These are phyloP conservation scores for Zosterops pallidus DNA, from an alignment of 2,113 vertebrate species.

Conservation along the genomic window DNA sequence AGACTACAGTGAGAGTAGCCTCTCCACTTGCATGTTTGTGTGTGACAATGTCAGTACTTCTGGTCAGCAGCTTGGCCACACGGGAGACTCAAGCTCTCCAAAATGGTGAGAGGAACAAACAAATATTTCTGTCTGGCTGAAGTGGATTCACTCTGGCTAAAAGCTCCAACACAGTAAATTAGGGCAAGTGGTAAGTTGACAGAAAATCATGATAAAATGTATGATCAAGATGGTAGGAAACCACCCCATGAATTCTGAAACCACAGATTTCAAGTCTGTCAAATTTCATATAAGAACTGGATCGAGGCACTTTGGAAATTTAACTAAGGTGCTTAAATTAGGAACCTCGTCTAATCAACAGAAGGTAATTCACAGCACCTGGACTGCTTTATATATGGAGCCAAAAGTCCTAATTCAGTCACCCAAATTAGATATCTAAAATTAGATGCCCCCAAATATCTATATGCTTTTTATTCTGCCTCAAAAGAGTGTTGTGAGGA, in stretches of 20 bases:
- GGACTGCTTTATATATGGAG: conserved; percentile 64
- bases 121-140: not conserved
- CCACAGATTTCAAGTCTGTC: not conserved
- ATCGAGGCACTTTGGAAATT: conserved; percentile 2
- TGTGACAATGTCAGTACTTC: not conserved
- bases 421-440: conserved; percentile 60
- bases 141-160: not conserved
- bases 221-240: not conserved
- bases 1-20: not conserved
- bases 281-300: not conserved
- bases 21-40: not conserved
- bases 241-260: not conserved
- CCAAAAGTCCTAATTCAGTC: conserved; percentile 61
- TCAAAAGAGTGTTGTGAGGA: conserved; percentile 25
- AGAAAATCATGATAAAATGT: not conserved
- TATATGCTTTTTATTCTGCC: conserved; percentile 45
- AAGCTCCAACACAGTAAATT: not conserved
- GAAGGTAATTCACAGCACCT: conserved; percentile 65
- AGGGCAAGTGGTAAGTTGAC: not conserved
- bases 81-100: not conserved
- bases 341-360: conserved; percentile 63
- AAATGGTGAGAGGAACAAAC: not conserved
- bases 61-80: not conserved
- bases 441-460: conserved; percentile 60
- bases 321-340: conserved; percentile 54